A percentile compares a stretch with the other conserved stretches of the same genome.
Evolutionary conservation across 2,113 vertebrate genomes (phyloP).

Genomic region (Aldabrachelys gigantea): DNA sequence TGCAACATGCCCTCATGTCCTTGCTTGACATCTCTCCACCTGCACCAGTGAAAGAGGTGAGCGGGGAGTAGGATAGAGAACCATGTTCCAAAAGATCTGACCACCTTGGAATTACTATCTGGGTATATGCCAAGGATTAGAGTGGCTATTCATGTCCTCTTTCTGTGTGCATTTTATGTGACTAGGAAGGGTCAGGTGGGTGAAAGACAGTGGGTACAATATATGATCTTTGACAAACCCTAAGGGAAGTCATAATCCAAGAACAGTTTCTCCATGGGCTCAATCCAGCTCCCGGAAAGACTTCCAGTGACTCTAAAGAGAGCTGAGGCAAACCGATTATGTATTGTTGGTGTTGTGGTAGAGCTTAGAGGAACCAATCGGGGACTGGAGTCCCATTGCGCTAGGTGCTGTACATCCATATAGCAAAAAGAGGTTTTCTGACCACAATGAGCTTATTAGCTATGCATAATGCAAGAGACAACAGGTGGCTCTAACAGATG

Average conservation of each 20-base stretch:
- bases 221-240: not conserved
- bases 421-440: not conserved
- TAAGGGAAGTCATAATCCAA: not conserved
- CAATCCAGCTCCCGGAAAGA: too few species aligned
- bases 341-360: not conserved
- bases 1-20: not conserved
- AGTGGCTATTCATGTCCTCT: fast-evolving
- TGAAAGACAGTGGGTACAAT: not conserved
- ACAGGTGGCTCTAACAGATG: not conserved
- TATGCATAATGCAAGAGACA: not conserved
- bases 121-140: not conserved
- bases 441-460: not conserved
- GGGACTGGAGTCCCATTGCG: not conserved
- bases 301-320: not conserved
- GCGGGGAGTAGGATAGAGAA: not conserved
- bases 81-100: not conserved
- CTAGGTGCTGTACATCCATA: not conserved
- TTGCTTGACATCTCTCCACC: not conserved
- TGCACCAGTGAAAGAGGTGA: not conserved
- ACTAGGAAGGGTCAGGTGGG: fast-evolving
- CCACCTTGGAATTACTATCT: not conserved
- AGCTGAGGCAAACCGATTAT: not conserved
- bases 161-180: fast-evolving
- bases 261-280: not conserved
- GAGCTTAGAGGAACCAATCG: not conserved